phyloP scores from a whole-genome alignment of 2,797 vertebrate genomes.

The Kryptopterus vitreolus region DNA sequence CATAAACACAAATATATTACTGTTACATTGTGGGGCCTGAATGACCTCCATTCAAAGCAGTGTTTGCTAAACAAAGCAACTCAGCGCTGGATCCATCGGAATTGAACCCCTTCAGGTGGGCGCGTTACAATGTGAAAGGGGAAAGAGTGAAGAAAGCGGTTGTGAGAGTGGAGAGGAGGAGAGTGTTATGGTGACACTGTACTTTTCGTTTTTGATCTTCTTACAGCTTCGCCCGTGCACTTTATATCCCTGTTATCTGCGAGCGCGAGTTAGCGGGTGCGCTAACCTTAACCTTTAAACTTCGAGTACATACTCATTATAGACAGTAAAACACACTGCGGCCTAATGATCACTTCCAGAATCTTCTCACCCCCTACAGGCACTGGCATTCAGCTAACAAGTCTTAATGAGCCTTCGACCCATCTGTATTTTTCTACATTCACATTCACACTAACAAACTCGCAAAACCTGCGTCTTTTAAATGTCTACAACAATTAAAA shows the following conservation, averaged over 20 bases:
- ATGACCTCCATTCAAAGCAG: slow-evolving; percentile 29
- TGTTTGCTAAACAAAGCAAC: slow-evolving; percentile 25
- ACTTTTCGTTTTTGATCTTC: slow-evolving; percentile 24
- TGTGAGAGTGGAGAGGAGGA: neutral
- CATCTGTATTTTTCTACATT: neutral
- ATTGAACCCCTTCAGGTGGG: slow-evolving; percentile 23
- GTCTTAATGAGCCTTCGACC: slow-evolving; percentile 20
- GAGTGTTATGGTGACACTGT: neutral
- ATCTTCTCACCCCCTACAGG: slow-evolving; percentile 12
- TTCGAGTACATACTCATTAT: slow-evolving; percentile 35
- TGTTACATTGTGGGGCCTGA: slow-evolving; percentile 32
- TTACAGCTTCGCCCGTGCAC: slow-evolving; percentile 2
- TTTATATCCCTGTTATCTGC: slow-evolving; percentile 14
- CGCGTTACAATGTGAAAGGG: slow-evolving; percentile 29
- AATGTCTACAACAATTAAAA: neutral
- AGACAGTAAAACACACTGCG: slow-evolving; percentile 13
- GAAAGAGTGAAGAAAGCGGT: slow-evolving; percentile 1
- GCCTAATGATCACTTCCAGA: slow-evolving; percentile 16
- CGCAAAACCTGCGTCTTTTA: neutral
- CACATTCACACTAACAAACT: neutral
- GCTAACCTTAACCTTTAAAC: slow-evolving; percentile 42
- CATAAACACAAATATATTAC: slow-evolving; percentile 47
- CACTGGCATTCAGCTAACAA: slow-evolving; percentile 33
- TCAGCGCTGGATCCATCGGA: neutral
- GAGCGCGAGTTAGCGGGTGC: slow-evolving; percentile 17